Conservation (phyloP, 2,113 vertebrate genomes). For the Indri indri region DNA sequence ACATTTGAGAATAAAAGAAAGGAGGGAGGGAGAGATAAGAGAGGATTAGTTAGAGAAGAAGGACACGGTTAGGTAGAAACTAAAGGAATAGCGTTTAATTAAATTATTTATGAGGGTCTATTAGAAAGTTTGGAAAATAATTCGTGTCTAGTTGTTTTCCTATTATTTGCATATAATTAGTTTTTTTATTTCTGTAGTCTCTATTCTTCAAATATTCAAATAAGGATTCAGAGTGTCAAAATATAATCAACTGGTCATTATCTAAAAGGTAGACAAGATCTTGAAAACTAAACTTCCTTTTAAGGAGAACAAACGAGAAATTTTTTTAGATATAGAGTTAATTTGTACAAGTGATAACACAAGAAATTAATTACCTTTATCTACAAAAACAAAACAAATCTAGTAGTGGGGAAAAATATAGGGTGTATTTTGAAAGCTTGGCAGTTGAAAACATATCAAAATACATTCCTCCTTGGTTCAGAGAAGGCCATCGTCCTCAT, state of each 20-base stretch:
- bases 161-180: neutral
- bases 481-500: neutral
- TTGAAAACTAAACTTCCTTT: constrained; percentile 7
- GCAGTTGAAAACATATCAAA: constrained; percentile 4
- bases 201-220: neutral
- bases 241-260: neutral
- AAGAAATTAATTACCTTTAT: constrained; percentile 39
- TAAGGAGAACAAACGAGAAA: neutral
- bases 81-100: neutral
- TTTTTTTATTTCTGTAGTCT: neutral
- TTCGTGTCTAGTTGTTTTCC: neutral
- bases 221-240: neutral
- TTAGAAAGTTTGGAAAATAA: neutral
- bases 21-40: neutral
- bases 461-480: constrained; percentile 8
- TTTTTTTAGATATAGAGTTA: neutral
- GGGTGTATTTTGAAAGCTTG: neutral
- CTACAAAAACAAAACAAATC: neutral
- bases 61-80: neutral
- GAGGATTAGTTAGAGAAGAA: neutral
- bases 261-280: neutral
- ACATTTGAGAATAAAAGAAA: neutral
- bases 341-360: constrained; percentile 33
- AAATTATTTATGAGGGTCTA: neutral
- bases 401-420: neutral